Base-by-base conservation (phyloP, 1,140 invertebrate species). In the Stratiolaelaps scimitus region DNA sequence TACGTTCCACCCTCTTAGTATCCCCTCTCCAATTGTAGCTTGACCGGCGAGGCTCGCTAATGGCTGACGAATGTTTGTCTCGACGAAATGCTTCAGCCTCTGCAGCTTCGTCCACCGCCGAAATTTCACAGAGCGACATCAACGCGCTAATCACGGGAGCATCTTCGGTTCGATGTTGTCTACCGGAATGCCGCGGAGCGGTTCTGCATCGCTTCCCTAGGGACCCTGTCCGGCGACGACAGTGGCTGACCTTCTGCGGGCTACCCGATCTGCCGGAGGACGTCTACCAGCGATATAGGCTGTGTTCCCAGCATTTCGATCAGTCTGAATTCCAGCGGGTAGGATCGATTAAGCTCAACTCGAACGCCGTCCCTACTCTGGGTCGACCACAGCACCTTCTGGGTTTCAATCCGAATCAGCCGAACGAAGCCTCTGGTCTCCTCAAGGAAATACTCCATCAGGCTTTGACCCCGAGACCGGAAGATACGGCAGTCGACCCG, bases 281-380 rank as follows among this genome's bases (percentile, higher is more conserved):
- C 20, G 23, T 34, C 20, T 26, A 29, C 15, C 26, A 26, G 34
- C 53, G 34, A 17, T 60, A 60, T 23, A n/a, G 53, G 53, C 53
- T 60, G n/a, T 60, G 53, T 23, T 60, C 53, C 2, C 26, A 29
- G 53, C 53, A 60, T 60, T 60, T 60, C 26, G 53, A 60, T 26
- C 26, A 34, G 10, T 20, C 53, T 15, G 26, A 60, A 26, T 60
- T 60, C 15, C 26, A 26, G 15, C 26, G 34, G 23, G 53, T 26
- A 5, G 15, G 26, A 17, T 34, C 53, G 2, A 34, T 26, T 10
- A 60, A 60, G 53, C 53, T 60, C 1, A 29, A 29, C 15, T 26
- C 26, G 13, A 60, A 26, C 23, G 53, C 53, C n/a, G 53, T 60
- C 6, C 53, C 53, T 1, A 29, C 53, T 2, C 1, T 26, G 10